phyloP scores from a whole-genome alignment of 2,888 invertebrate genomes.

The Masnerella sp. region DNA sequence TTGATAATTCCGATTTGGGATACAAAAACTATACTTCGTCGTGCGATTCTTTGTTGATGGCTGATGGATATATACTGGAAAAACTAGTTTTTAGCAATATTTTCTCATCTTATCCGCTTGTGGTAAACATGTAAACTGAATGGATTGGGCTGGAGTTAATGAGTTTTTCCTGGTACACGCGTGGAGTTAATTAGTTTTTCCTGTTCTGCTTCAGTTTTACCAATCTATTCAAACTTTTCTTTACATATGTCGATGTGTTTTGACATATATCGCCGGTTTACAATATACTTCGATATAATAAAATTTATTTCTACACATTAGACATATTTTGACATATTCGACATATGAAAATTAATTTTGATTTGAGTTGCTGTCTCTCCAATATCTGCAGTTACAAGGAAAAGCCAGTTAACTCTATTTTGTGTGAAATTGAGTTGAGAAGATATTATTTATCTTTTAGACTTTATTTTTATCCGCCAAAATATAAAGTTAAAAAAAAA shows the following conservation, averaged over 20 bases:
- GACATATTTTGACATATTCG: too few species aligned
- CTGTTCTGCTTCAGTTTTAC: slow-evolving; percentile 15
- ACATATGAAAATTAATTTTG: too few species aligned
- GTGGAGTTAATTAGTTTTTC: slow-evolving; percentile 23
- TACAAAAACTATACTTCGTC: slow-evolving; percentile 12
- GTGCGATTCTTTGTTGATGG: slow-evolving; percentile 10
- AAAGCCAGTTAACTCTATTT: too few species aligned
- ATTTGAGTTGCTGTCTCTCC: too few species aligned
- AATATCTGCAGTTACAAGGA: too few species aligned
- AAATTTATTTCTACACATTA: too few species aligned
- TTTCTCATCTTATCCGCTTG: slow-evolving; percentile 6
- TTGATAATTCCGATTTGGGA: slow-evolving; percentile 15
- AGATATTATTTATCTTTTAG: too few species aligned
- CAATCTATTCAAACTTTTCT: slow-evolving; percentile 7
- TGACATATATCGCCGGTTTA: neutral
- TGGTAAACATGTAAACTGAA: slow-evolving; percentile 25
- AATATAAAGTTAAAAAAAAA: too few species aligned
- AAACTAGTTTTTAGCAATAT: slow-evolving; percentile 16
- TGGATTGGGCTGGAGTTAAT: slow-evolving; percentile 18
- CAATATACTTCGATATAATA: neutral
- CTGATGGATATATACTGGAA: slow-evolving; percentile 8
- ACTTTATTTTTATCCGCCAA: too few species aligned
- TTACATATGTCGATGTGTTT: slow-evolving; percentile 5
- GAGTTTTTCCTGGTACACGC: slow-evolving; percentile 21
- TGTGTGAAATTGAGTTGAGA: too few species aligned